These are phyloP conservation scores for Calonectris borealis DNA, from an alignment of 2,113 vertebrate genomes.

Conservation along the genomic window DNA sequence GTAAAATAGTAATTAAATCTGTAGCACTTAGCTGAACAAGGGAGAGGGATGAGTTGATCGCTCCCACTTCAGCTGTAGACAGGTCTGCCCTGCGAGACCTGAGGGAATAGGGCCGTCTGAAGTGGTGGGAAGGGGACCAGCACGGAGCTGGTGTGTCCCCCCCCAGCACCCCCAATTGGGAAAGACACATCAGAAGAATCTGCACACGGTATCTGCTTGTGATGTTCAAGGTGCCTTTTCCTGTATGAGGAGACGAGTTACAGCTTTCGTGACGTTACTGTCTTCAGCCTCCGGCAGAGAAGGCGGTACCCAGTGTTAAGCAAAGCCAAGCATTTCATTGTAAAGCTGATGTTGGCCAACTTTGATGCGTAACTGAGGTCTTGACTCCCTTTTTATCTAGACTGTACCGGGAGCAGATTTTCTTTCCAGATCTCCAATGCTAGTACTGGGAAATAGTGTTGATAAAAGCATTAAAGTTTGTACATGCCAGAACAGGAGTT, in stretches of 20 bases:
- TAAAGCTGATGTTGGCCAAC: background rate
- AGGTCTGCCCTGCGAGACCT: background rate
- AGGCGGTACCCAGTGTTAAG: too few species aligned
- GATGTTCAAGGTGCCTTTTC: background rate
- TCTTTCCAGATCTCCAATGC: background rate
- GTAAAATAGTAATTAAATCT: background rate
- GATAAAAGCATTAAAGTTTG: background rate
- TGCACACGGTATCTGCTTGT: rapidly evolving
- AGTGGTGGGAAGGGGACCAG: background rate
- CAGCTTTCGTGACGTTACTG: background rate
- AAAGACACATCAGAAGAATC: background rate
- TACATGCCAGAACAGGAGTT: background rate
- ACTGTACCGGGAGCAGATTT: background rate
- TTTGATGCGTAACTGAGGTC: background rate
- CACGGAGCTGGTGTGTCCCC: background rate
- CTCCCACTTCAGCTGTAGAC: background rate
- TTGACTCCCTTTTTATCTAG: background rate
- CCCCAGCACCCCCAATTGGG: too few species aligned
- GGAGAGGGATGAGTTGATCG: rapidly evolving
- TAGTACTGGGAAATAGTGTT: background rate
- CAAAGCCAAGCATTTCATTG: rapidly evolving
- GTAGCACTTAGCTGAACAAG: background rate
- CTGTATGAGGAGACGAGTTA: background rate
- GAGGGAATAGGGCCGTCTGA: background rate
- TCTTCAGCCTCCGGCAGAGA: background rate